Evolutionary conservation across 2,888 invertebrate genomes (phyloP), one percentile per base, ranked within the genome.

Genomic region (Ceraclea dissimilis): DNA sequence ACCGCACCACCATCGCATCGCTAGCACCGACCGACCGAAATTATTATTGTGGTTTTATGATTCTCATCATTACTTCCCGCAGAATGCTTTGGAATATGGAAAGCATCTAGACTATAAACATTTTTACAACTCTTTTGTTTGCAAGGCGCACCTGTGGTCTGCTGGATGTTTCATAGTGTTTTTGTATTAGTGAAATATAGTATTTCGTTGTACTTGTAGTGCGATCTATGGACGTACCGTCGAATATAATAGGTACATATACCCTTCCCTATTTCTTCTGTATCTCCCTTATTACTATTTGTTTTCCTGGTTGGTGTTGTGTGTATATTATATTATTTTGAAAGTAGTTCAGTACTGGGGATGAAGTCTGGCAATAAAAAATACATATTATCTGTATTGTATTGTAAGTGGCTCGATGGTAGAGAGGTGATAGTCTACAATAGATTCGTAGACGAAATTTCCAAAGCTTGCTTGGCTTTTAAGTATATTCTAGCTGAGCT

Each of bases 51-150:
- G 48, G 49, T 54, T 54, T 54, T 54, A 54, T 22, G 49, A 20
- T 21, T 39, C 49, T 33, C 49, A 49, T 54, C 54, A 54, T 54
- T 54, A 54, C 54, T 54, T 49, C 33, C 47, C 49, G 34, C 20
- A 48, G 48, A 54, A 54, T 54, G 34, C 31, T 22, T 49, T 17
- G 49, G 48, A 54, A 54, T 54, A 54, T 54, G 54, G 54, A 49
- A 54, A 56, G 47, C 56, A 56, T 56, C 56, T 39, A 43, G 49
- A 52, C 52, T 56, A 53, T 59, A 59, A 59, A 56, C 56, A 56
- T 59, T 59, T 59, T 59, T 56, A 59, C 46, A 59, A 59, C 59
- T 50, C 59, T 59, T 59, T 58, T 56, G 59, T 56, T 53, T 49
- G 49, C 34, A 17, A 31, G 43, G 51, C 33, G 51, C 59, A 59